A percentile compares a stretch with the other conserved stretches of the same genome.
Conservation (phyloP, 2,888 invertebrate genomes). For the Amblyjoppa proteus region DNA sequence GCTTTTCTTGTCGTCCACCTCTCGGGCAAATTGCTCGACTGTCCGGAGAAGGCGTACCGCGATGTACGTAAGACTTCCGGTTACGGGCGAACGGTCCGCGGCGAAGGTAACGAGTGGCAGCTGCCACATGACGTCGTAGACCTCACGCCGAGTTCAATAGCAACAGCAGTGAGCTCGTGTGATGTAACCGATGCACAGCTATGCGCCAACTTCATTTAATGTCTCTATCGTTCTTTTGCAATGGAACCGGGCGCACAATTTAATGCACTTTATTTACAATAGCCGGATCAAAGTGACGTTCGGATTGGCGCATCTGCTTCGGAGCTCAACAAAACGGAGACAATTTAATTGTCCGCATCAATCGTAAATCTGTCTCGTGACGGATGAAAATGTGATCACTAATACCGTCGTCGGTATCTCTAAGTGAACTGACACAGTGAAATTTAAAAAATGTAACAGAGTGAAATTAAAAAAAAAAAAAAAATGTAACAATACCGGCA, state of each 20-base stretch:
- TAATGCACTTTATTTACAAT: neutral
- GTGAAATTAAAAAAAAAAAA: too few relatives aligned
- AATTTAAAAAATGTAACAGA: neutral
- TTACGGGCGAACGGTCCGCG: conserved; percentile 72
- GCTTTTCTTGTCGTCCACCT: conserved; percentile 42
- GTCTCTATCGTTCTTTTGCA: conserved; percentile 1
- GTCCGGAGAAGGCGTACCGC: conserved; percentile 30
- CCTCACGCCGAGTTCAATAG: conserved; percentile 55
- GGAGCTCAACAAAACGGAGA: neutral
- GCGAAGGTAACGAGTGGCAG: conserved; percentile 76
- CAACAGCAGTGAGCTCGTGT: conserved; percentile 36
- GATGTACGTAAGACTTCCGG: conserved; percentile 70
- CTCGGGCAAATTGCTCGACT: conserved; percentile 41
- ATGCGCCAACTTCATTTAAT: conserved; percentile 31
- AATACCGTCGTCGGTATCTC: neutral
- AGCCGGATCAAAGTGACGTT: neutral
- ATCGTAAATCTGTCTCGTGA: conserved; percentile 9
- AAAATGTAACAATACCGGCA: too few relatives aligned
- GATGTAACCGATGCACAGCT: conserved; percentile 38
- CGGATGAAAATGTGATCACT: neutral
- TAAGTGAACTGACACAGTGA: neutral
- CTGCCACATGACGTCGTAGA: conserved; percentile 72
- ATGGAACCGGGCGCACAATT: neutral
- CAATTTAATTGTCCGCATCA: neutral
- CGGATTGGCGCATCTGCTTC: neutral